phyloP scores from a whole-genome alignment of 2,797 vertebrate genomes.

The Schizopygopsis malacanthus region DNA sequence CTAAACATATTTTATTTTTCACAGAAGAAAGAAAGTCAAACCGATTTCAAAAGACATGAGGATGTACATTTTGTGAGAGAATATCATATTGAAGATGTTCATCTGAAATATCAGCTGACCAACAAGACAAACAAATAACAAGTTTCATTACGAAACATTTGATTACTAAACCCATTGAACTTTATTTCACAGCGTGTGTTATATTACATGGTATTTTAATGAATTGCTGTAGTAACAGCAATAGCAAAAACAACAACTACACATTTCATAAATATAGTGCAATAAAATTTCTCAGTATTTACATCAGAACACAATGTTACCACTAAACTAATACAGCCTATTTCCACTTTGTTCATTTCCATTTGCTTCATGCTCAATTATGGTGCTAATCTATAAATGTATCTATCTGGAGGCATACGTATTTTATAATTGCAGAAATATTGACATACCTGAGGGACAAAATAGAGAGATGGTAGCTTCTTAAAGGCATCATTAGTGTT shows the following conservation, averaged over 20 bases:
- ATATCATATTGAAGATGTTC: not conserved
- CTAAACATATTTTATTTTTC: not conserved
- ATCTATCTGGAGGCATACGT: not conserved
- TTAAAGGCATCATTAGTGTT: not conserved
- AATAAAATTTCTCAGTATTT: not conserved
- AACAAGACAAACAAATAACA: not conserved
- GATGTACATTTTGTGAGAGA: not conserved
- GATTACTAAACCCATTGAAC: not conserved
- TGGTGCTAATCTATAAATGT: not conserved
- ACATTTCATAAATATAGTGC: not conserved
- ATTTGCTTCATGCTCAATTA: not conserved
- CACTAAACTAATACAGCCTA: not conserved
- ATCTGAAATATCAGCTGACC: not conserved
- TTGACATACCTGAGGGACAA: slow-evolving; percentile 37
- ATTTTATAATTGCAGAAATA: not conserved
- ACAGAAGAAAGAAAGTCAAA: not conserved
- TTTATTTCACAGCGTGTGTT: not conserved
- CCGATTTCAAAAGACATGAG: not conserved
- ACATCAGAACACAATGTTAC: not conserved
- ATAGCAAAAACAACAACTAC: not conserved
- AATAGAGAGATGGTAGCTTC: not conserved
- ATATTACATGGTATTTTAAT: not conserved
- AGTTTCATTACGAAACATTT: not conserved
- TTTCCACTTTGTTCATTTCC: not conserved
- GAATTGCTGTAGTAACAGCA: not conserved